These are phyloP conservation scores for Lycaon pictus DNA, from an alignment of 2,113 vertebrate species.

Conservation along the genomic window DNA sequence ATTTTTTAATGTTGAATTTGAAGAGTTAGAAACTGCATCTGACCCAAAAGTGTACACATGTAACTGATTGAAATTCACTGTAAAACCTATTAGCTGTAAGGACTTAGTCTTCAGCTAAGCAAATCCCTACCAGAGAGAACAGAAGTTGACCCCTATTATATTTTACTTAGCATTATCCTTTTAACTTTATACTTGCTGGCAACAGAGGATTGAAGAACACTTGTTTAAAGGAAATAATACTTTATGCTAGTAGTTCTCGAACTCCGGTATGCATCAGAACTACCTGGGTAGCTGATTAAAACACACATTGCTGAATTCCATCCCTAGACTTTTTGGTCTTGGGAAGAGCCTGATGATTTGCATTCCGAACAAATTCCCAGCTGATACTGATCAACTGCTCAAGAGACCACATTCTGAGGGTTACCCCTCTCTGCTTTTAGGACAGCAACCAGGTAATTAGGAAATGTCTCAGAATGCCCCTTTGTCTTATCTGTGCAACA, in stretches of 20 bases:
- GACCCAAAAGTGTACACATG: not conserved
- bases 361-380: not conserved
- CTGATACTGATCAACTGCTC: not conserved
- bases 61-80: not conserved
- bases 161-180: not conserved
- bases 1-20: not conserved
- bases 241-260: not conserved
- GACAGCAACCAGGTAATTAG: not conserved
- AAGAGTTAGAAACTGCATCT: slow-evolving; percentile 1
- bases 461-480: not conserved
- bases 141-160: not conserved
- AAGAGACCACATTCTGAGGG: not conserved
- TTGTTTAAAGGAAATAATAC: not conserved
- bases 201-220: not conserved
- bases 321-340: not conserved
- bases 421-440: not conserved
- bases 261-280: not conserved
- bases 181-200: not conserved
- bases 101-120: not conserved
- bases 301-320: not conserved
- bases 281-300: not conserved
- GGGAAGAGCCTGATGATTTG: not conserved
- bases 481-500: not conserved
- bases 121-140: not conserved
- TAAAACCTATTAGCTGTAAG: not conserved